Base-by-base conservation (phyloP, 2,888 invertebrate genomes). In the Athalia rosae region DNA sequence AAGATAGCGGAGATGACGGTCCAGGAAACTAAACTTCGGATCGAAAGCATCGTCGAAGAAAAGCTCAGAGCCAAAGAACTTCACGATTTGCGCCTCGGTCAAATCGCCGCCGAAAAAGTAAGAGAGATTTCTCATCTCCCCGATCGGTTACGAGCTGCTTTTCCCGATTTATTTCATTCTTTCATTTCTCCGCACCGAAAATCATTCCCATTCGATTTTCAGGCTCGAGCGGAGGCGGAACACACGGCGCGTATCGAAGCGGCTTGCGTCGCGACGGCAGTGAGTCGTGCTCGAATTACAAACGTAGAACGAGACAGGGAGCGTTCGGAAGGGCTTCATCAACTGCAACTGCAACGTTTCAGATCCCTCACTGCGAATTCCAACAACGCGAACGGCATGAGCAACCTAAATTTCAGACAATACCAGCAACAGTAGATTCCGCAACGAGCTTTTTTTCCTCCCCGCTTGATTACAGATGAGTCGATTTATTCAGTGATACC, bases 1-100 rank as follows among this genome's bases (percentile, higher is more conserved):
- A 83, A 85, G 66, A 81, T 84, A 41, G 84, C 84, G 1, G 84
- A 84, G 74, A 83, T 82, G 84, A 78, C 84, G 59, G 76, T 84
- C 43, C 84, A 84, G 69, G 84, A 84, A 50, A 81, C 81, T 8
- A 83, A 80, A 69, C 71, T 84, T 13, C 79, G 84, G 61, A 84
- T 84, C 61, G 79, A 76, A 59, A 81, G 81, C 0, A 43, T 84
- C 69, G 78, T 79, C 71, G 84, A 84, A 77, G 84, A 84, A 48
- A 81, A 80, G 78, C 71, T 78, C 4, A 80, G 82, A 43, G 76
- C 61, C 13, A 76, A 50, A 66, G 77, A 78, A 67, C 11, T 78
- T n/a, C 74, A 78, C 58, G 78, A 69, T 43, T 11, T 74, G 50
- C 74, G 74, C 28, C 48, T 74, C 4, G 61, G 61, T 28, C 74